Conservation (phyloP, 2,888 invertebrate genomes). For the Nineta flava region DNA sequence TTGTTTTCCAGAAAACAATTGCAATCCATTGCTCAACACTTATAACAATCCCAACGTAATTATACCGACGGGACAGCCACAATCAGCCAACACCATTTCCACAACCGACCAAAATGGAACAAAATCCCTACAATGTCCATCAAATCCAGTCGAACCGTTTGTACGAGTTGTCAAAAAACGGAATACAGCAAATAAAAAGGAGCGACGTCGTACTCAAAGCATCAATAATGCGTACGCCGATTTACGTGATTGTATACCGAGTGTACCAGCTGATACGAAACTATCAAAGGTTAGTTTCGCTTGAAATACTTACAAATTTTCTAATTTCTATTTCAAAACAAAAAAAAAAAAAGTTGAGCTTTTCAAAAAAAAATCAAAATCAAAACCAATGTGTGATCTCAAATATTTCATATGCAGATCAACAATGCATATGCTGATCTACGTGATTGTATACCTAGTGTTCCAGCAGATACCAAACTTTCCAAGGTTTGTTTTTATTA, state of each 20-base stretch:
- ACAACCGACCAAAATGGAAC: too few relatives aligned
- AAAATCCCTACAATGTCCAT: neutral
- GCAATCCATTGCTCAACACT: too few relatives aligned
- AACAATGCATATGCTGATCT: conserved; percentile 89
- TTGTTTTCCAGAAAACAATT: too few relatives aligned
- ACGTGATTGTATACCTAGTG: conserved; percentile 88
- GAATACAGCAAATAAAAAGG: conserved; percentile 89
- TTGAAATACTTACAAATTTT: neutral
- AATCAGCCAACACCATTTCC: too few relatives aligned
- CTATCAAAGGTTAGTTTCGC: conserved; percentile 64
- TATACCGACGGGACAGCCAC: too few relatives aligned
- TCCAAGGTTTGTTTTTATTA: conserved; percentile 59
- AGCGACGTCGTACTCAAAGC: conserved; percentile 76
- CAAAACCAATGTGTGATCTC: too few relatives aligned
- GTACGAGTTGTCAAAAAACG: conserved; percentile 56
- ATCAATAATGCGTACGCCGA: conserved; percentile 93
- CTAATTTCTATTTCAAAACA: neutral
- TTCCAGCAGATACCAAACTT: conserved; percentile 87
- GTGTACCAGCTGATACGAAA: conserved; percentile 91
- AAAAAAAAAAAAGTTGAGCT: neutral
- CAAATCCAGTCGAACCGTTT: conserved; percentile 20
- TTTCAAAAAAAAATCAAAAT: too few relatives aligned
- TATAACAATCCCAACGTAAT: too few relatives aligned
- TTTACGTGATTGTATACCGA: conserved; percentile 85
- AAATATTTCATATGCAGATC: conserved; percentile 29